Evolutionary conservation across 2,797 vertebrate species (phyloP), one percentile per base, ranked within the genome.

Genomic region (Coranthus polyacanthus): DNA sequence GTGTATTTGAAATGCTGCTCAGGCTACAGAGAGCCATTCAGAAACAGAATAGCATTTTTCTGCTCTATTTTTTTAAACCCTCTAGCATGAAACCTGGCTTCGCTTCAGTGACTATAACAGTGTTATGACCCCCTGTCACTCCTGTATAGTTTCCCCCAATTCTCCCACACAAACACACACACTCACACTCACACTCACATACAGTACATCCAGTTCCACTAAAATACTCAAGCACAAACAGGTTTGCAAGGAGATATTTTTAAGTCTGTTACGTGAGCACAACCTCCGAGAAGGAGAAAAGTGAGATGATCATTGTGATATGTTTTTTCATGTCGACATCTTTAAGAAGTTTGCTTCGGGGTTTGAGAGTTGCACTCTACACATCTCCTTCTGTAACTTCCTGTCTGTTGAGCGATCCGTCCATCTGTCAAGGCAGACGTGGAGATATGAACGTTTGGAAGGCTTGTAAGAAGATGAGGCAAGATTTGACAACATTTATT

Each of bases 241-340:
- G 64, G 59, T 53, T 43, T 58, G 41, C 22, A 15, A 50, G 26
- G 57, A 74, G 55, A 56, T 83, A 74, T 81, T 79, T 83, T 79
- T 78, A 63, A 67, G 18, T 59, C 36, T 69, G 60, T 78, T 74
- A 67, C 32, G 45, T 76, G 60, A 78, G 68, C 50, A 44, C 49
- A 68, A 49, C 53, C 51, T 71, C 70, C 55, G 54, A 75, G 69
- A 54, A 58, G 52, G 18, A 52, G 43, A 57, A 62, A 54, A 68
- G 57, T 73, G 61, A 60, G 53, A 70, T 58, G 59, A 75, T 70
- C 54, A 61, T 32, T 17, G 68, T 2, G 0, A 34, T 47, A 38
- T 43, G 22, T 43, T 70, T 82, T 70, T 59, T 7, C 32, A 63
- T n/a, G 12, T 37, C 18, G 37, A 17, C 39, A 47, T 58, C 68